phyloP scores from a whole-genome alignment of 1,140 invertebrate species.

The Drosophila insularis region DNA sequence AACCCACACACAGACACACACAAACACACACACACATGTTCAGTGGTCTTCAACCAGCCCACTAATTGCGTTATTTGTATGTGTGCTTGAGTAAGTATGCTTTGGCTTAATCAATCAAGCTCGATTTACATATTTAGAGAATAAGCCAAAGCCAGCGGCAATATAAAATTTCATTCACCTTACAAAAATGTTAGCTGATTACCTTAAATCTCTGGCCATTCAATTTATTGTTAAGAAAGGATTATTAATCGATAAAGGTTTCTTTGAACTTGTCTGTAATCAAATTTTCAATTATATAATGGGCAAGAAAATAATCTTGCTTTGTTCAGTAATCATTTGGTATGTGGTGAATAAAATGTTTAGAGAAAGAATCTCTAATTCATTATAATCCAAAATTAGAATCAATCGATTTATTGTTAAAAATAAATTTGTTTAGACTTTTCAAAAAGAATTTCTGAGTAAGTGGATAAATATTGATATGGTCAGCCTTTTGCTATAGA shows the following conservation, averaged over 20 bases:
- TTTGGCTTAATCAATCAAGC: constrained; percentile 1
- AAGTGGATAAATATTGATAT: neutral
- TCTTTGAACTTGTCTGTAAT: too few relatives aligned
- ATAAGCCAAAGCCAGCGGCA: neutral
- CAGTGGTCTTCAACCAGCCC: constrained; percentile 53
- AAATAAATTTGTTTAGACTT: too few relatives aligned
- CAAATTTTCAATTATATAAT: too few relatives aligned
- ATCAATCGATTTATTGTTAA: too few relatives aligned
- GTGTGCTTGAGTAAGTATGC: constrained; percentile 6
- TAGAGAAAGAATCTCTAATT: too few relatives aligned
- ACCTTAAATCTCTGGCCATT: too few relatives aligned
- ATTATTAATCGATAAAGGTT: too few relatives aligned
- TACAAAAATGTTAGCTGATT: neutral
- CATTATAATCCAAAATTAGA: too few relatives aligned
- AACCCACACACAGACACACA: constrained; percentile 19
- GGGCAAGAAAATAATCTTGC: too few relatives aligned
- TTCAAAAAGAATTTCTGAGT: too few relatives aligned
- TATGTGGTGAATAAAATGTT: too few relatives aligned
- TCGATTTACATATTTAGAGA: constrained; percentile 1
- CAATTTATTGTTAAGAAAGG: neutral
- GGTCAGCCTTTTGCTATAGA: neutral
- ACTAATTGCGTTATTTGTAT: constrained; percentile 73
- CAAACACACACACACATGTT: neutral
- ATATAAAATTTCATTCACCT: neutral
- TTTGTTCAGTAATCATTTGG: too few relatives aligned